A percentile compares a stretch with the other conserved stretches of the same genome.
These are phyloP conservation scores for Neodontobutis hainanensis DNA, from an alignment of 2,113 vertebrate genomes.

Conservation along the genomic window DNA sequence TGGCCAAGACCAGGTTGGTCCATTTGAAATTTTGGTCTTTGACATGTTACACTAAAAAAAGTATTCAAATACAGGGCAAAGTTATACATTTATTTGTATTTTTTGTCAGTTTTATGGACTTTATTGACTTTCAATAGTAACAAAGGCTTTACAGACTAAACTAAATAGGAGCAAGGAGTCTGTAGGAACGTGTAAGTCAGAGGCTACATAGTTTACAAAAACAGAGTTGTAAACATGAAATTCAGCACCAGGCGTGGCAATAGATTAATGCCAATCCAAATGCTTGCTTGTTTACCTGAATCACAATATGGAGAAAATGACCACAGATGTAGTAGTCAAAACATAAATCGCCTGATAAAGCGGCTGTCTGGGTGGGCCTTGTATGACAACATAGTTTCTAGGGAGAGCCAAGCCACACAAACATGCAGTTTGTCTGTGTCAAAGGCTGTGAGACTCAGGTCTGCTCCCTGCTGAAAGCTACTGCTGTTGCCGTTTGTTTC, in stretches of 20 bases:
- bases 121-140: no score
- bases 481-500: slow-evolving; percentile 49
- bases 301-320: not conserved
- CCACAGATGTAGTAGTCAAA: slow-evolving; percentile 1
- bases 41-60: not conserved
- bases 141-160: no score
- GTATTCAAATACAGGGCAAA: no score
- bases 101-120: no score
- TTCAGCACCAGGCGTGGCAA: not conserved
- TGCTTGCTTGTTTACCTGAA: slow-evolving; percentile 1
- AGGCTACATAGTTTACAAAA: no score
- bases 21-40: slow-evolving; percentile 2
- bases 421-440: slow-evolving; percentile 19
- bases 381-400: slow-evolving; percentile 38
- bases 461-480: slow-evolving; percentile 37
- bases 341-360: slow-evolving; percentile 17
- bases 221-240: no score
- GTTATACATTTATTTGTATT: no score
- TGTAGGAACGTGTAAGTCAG: no score
- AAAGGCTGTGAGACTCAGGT: not conserved
- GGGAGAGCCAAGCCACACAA: slow-evolving; percentile 16
- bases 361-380: not conserved
- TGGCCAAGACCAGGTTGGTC: slow-evolving; percentile 6
- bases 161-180: no score
- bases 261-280: not conserved